phyloP scores from a whole-genome alignment of 2,888 invertebrate genomes.

The Aphodius sticticus region DNA sequence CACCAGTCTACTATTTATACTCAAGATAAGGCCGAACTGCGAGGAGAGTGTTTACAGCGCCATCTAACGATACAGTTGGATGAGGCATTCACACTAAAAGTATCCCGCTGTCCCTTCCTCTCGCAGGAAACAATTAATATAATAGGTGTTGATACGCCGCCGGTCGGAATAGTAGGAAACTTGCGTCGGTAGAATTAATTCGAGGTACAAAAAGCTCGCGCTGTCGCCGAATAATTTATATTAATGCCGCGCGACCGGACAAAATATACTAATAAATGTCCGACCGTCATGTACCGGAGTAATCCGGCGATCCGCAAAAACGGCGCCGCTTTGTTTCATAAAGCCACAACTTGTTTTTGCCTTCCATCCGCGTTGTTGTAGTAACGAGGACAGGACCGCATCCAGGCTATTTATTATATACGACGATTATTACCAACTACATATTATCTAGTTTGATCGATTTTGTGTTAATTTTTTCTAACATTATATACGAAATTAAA shows the following conservation, averaged over 20 bases:
- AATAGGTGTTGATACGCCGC: not conserved
- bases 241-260: not conserved
- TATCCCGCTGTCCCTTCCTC: not conserved
- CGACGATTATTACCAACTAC: too few relatives aligned
- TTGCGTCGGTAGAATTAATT: not conserved
- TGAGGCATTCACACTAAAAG: too few relatives aligned
- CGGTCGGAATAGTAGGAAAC: not conserved
- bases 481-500: too few relatives aligned
- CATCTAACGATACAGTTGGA: too few relatives aligned
- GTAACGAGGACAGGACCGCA: not conserved
- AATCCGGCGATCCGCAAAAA: not conserved
- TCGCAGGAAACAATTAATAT: not conserved
- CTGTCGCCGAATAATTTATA: not conserved
- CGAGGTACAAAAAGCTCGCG: not conserved
- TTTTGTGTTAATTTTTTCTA: too few relatives aligned
- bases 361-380: not conserved
- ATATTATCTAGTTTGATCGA: too few relatives aligned
- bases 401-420: not conserved
- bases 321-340: not conserved
- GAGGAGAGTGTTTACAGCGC: too few relatives aligned
- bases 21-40: too few relatives aligned
- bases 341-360: not conserved
- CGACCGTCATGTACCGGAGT: not conserved
- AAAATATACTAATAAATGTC: slow-evolving; percentile 4
- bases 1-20: too few relatives aligned